Conservation (phyloP, 2,888 invertebrate genomes). For the Trachelus tabidus region DNA sequence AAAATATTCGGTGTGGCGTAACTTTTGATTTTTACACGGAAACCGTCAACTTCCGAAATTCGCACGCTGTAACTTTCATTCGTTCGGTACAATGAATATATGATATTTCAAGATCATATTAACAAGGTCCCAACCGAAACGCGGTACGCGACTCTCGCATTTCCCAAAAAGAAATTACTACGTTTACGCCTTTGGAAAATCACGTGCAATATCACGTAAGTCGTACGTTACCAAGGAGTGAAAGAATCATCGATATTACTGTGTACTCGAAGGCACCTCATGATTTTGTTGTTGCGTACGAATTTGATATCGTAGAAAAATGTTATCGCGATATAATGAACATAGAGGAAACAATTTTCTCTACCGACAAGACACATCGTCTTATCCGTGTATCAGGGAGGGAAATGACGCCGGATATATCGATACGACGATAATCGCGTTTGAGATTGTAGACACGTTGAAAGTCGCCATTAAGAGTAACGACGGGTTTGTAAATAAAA, state of each 20-base stretch:
- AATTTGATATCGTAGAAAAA: not conserved
- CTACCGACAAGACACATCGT: not conserved
- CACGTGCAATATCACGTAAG: too few relatives aligned
- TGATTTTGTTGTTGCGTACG: not conserved
- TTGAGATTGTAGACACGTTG: not conserved
- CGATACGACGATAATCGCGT: not conserved
- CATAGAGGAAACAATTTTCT: not conserved
- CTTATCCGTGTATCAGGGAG: not conserved
- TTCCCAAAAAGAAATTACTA: too few relatives aligned
- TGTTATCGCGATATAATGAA: not conserved
- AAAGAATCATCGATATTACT: too few relatives aligned
- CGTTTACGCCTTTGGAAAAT: too few relatives aligned
- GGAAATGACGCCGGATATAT: not conserved
- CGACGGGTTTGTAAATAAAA: too few relatives aligned
- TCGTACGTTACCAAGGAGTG: too few relatives aligned
- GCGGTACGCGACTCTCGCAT: not conserved
- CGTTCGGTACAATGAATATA: not conserved
- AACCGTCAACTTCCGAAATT: too few relatives aligned
- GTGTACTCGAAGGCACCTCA: not conserved
- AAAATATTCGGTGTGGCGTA: too few relatives aligned
- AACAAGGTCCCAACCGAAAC: not conserved
- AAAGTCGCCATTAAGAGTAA: not conserved
- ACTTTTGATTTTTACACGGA: too few relatives aligned
- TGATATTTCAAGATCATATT: not conserved
- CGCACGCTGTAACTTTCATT: too few relatives aligned